Evolutionary conservation across 2,113 vertebrate genomes (phyloP), one percentile per base, ranked within the genome.

Genomic region (Anguilla rostrata): DNA sequence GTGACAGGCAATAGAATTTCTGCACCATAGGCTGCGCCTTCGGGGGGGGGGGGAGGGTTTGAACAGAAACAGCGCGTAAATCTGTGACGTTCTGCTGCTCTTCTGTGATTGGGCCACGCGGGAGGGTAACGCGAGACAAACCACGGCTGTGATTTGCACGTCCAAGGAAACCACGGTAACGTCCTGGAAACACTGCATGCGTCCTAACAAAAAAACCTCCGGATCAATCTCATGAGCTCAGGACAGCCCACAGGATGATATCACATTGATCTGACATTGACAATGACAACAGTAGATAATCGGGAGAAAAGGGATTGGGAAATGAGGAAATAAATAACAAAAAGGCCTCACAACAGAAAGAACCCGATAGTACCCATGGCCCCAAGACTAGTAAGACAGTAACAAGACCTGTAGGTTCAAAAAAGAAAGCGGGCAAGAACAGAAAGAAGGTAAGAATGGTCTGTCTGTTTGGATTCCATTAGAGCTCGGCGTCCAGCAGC

Each of bases 21-120:
- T 71, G 63, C 63, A 71, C 26, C 3, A 22, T 8, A 20, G 71
- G 71, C 71, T 29, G 26, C 11, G 26, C 16, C 78, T 39, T 84
- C 40, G 83, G 3, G 18, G 5, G 84, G 26, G 3, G 63, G 41
- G 39, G 39, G 16, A 12, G 84, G 14, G n/a, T 75, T 75, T 34
- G 9, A 12, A 9, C 11, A 1, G n/a, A 34, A 26, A n/a, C 3
- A 7, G 26, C 3, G 71, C 88, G 91, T 93, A 91, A 92, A 91
- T 91, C 92, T 89, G 92, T 90, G 92, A 85, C 88, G 89, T 87
- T 90, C 26, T 34, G 46, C 29, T 39, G 84, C 90, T 89, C 90
- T 90, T 88, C 82, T 80, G 90, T 91, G 89, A 91, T 26, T 26
- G 12, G 34, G 8, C 84, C 46, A 20, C 75, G 2, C 2, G 11